Evolutionary conservation across 2,113 vertebrate genomes (phyloP).

Genomic region (Sylvilagus bachmani): DNA sequence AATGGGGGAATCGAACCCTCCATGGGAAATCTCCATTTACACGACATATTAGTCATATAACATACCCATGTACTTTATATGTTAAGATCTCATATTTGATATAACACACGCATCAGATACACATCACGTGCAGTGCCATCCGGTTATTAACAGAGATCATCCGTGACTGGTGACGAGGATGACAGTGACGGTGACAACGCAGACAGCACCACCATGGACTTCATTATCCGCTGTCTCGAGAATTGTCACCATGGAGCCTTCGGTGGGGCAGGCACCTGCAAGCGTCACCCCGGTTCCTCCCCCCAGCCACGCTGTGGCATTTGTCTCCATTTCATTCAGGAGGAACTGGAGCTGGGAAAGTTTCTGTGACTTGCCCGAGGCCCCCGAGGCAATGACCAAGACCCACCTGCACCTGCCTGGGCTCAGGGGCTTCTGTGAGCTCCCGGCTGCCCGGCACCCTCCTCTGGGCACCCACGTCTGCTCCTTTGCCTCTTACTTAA

Average conservation of each 20-base stretch:
- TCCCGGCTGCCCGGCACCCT: background rate
- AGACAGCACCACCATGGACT: background rate
- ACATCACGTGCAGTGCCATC: background rate
- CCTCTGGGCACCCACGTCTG: background rate
- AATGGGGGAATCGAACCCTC: background rate
- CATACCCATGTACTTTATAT: background rate
- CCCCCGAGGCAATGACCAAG: background rate
- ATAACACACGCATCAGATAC: background rate
- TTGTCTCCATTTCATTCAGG: background rate
- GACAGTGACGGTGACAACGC: background rate
- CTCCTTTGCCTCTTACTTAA: background rate
- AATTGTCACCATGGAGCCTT: background rate
- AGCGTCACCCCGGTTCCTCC: background rate
- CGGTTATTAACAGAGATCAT: background rate
- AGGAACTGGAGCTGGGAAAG: background rate
- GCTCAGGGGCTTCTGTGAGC: background rate
- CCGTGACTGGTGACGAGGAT: background rate
- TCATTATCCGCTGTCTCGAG: background rate
- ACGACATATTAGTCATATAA: background rate
- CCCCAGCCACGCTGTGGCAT: background rate
- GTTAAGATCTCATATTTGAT: background rate
- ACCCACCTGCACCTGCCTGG: accelerated
- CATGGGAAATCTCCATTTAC: background rate
- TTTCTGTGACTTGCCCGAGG: background rate
- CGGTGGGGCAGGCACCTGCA: background rate